phyloP scores from a whole-genome alignment of 2,113 vertebrate species.

The Hystrix brachyura region DNA sequence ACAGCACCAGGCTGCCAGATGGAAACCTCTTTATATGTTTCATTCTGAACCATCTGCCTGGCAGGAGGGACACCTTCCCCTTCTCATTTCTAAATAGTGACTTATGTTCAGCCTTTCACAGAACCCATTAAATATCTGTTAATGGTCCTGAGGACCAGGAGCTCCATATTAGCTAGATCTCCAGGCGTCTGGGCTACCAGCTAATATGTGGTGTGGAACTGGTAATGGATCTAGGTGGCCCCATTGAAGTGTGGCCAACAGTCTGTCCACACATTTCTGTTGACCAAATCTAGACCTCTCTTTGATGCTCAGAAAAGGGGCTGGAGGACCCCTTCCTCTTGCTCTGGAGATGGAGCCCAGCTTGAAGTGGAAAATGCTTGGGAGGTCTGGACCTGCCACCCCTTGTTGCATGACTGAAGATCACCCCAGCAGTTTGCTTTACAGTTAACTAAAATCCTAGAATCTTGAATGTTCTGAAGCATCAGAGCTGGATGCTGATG shows the following conservation, averaged over 20 bases:
- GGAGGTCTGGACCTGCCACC: neutral
- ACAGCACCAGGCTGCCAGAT: neutral
- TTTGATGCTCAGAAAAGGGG: neutral
- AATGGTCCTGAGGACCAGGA: neutral
- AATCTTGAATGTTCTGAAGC: constrained; percentile 32
- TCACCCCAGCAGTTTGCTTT: neutral
- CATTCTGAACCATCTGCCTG: constrained; percentile 58
- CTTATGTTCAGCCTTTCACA: neutral
- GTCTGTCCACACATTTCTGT: neutral
- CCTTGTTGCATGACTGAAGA: neutral
- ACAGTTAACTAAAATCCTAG: neutral
- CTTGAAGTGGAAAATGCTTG: neutral
- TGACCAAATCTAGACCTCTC: neutral
- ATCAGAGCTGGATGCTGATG: neutral
- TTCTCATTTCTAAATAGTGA: neutral
- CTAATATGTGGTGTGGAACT: neutral
- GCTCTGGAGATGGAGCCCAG: neutral
- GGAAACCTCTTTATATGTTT: constrained; percentile 1
- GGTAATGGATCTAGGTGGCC: neutral
- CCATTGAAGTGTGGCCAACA: neutral
- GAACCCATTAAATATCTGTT: neutral
- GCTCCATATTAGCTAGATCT: neutral
- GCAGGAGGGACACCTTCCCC: neutral
- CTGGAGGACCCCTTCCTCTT: neutral
- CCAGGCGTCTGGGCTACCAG: neutral